Evolutionary conservation across 2,888 invertebrate genomes (phyloP).

Genomic region (Nephrotoma flavescens): DNA sequence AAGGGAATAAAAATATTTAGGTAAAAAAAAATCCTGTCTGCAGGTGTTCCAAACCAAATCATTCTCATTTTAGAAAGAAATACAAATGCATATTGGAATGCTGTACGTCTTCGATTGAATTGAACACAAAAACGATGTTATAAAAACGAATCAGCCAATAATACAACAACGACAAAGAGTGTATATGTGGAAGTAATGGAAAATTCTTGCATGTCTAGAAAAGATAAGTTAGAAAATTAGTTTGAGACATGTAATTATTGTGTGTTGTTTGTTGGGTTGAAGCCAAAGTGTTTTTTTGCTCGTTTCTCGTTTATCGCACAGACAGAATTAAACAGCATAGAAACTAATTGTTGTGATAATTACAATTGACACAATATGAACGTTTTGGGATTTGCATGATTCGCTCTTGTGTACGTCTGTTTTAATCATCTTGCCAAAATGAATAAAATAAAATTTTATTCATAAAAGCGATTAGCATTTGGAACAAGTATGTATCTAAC

Average conservation of each 20-base stretch:
- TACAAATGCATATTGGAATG: not conserved
- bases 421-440: not conserved
- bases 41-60: not conserved
- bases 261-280: not conserved
- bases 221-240: not conserved
- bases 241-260: not conserved
- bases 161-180: not conserved
- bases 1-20: slow-evolving; percentile 15
- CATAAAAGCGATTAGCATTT: not conserved
- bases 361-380: not conserved
- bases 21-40: not conserved
- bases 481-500: not conserved
- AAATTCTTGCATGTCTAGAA: not conserved
- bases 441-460: not conserved
- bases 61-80: not conserved
- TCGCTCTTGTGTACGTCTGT: not conserved
- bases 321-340: not conserved
- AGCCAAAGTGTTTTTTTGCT: not conserved
- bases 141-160: not conserved
- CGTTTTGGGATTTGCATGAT: not conserved
- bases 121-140: not conserved
- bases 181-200: not conserved
- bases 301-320: not conserved
- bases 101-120: not conserved
- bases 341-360: not conserved